A percentile compares a stretch with the other conserved stretches of the same genome.
Conservation (phyloP, 2,113 vertebrate genomes). For the Machaerirhynchus nigripectus region DNA sequence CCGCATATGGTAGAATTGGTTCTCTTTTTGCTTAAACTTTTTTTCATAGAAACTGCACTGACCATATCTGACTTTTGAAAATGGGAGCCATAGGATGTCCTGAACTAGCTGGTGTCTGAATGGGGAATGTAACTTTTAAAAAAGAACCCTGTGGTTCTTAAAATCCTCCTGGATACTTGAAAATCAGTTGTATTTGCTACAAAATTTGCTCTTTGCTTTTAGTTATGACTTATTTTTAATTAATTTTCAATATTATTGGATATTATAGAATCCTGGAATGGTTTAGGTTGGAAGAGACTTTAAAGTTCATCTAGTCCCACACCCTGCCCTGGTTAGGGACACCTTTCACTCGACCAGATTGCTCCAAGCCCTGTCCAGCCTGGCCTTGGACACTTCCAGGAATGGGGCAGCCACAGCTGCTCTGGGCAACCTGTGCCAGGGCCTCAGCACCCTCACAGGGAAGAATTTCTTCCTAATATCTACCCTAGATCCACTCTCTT, state of each 20-base stretch:
- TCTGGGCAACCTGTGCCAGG: neutral
- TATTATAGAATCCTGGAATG: neutral
- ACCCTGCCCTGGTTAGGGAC: neutral
- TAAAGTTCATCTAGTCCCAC: neutral
- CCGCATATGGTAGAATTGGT: neutral
- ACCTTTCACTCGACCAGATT: fast-evolving
- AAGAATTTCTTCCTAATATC: neutral
- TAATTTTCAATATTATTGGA: neutral
- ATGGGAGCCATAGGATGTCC: neutral
- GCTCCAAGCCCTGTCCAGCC: neutral
- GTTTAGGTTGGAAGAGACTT: neutral
- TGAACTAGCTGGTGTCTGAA: neutral
- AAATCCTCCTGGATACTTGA: neutral
- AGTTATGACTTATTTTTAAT: neutral
- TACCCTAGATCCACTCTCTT: neutral
- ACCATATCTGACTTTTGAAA: neutral
- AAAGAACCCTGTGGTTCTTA: neutral
- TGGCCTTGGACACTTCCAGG: neutral
- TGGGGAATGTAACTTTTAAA: neutral
- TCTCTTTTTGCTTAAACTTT: neutral
- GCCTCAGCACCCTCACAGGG: neutral
- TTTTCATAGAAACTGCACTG: neutral
- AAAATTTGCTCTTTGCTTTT: neutral
- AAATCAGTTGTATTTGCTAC: neutral
- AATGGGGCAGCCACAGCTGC: neutral